Conservation (phyloP, 2,113 vertebrate species). For the Coryphaenoides rupestris region DNA sequence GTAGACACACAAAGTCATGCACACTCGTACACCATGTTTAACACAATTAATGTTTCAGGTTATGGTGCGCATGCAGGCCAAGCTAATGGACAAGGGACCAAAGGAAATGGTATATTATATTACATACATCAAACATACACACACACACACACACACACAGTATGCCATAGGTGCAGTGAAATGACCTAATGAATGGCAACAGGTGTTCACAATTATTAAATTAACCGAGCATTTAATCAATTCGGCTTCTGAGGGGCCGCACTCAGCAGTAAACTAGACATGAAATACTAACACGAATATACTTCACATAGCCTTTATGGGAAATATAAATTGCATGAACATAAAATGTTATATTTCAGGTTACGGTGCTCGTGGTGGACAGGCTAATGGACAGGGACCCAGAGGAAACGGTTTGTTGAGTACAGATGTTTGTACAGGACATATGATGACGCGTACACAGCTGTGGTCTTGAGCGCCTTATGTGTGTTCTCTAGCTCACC, state of each 20-base stretch:
- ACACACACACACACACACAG: neutral
- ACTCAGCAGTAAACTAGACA: neutral
- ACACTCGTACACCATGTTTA: neutral
- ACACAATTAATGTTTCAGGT: neutral
- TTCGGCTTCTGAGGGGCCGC: too few relatives aligned
- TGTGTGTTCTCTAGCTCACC: constrained; percentile 31
- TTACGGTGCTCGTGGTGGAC: constrained; percentile 4
- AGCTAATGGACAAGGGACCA: too few relatives aligned
- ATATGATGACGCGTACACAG: too few relatives aligned
- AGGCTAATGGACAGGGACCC: constrained; percentile 23
- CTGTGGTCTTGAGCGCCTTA: too few relatives aligned
- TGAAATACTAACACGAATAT: neutral
- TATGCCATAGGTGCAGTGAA: too few relatives aligned
- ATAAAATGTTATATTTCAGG: constrained; percentile 17
- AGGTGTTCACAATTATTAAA: too few relatives aligned
- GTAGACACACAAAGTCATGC: too few relatives aligned
- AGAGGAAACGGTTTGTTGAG: constrained; percentile 27
- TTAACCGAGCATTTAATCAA: too few relatives aligned
- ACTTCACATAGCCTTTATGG: neutral
- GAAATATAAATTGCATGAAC: neutral
- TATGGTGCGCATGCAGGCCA: too few relatives aligned
- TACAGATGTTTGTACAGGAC: too few relatives aligned
- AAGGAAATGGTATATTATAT: constrained; percentile 14
- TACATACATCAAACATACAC: neutral
- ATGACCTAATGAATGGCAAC: too few relatives aligned